Base-by-base conservation (phyloP, 2,797 vertebrate genomes). In the Chlorospingus semifuscus region DNA sequence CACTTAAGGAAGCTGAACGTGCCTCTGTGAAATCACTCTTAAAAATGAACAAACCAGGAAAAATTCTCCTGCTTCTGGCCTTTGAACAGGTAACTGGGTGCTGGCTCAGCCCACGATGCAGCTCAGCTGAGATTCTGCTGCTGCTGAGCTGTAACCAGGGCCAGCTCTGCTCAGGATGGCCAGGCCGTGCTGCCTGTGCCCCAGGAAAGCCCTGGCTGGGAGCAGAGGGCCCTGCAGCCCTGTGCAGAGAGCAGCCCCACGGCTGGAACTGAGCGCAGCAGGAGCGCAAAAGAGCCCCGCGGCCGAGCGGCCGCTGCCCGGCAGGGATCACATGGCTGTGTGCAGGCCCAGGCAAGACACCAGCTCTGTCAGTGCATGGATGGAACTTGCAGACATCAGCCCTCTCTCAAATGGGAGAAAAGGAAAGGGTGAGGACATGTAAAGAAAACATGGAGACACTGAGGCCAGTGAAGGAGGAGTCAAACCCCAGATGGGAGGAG, bases 271-370 rank as follows among this genome's bases (percentile, higher is more conserved):
- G 34, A 11, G 42, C 7, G 1, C 4, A 2, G 27, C 42, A 11
- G 70, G 12, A 13, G 15, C 3, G 2, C 15, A 15, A 9, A 24
- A 37, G 12, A 9, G 34, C 34, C 42, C 4, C 2, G 12, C 36
- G 36, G 8, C 36, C 36, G 11, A 14, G 53, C 2, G 2, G 39
- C 39, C 3, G 2, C 11, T 1, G 19, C 9, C 27, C 6, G 1
- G 20, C 42, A 37, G 29, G 9, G 34, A n/a, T 32, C 17, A 10
- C 12, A 3, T 4, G 18, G 6, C 41, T 20, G 4, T 13, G 24
- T 2, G 1, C 41, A 17, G 32, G 41, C 52, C 50, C 9, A 1
- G 5, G 37, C 13, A 10, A 6, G 32, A 4, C 30, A 18, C 0
- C 56, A 3, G 2, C 26, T 29, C 16, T 15, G 7, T 9, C 59